Base-by-base conservation (phyloP, 1,140 invertebrate genomes). In the Ips nitidus region DNA sequence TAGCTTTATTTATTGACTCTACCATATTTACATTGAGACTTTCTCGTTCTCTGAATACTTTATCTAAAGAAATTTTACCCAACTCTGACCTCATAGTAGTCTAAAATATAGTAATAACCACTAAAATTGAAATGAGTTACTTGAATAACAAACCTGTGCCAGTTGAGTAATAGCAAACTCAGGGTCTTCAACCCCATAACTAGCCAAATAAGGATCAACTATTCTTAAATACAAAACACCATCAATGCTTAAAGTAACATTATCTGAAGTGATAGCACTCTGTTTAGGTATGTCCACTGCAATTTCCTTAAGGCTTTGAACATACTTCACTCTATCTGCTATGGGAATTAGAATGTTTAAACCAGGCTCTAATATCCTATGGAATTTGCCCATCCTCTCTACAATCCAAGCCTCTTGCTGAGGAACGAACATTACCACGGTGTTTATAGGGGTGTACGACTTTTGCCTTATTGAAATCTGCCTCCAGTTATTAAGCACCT, bases 331-430 rank as follows among this genome's bases (percentile, higher is more conserved):
- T 81, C 85, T 88, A 82, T 99, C 98, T 57, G 98, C 81, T 71
- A 99, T 81, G 3, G 98, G 98, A 70, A 98, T 85, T 6, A 99
- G 82, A 66, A 99, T 77, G 80, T 99, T 99, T 2, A 99, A 83
- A 4, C 98, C 98, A 47, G 97, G 97, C 56, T 98, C 90, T 41
- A 99, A 81, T 70, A 98, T 94, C 82, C 91, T 87, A 79, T 94
- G 86, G 83, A 96, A 99, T 83, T 94, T 96, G 59, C 98, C 98
- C 96, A 99, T 99, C 79, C 98, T 84, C 83, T 99, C 98, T 0
- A 99, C 92, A 71, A 99, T 86, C 98, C 98, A 99, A 59, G 98
- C 96, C 87, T 99, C 97, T 88, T 99, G 97, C 81, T 98, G 97
- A 4, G 98, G 98, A 57, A 99, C 98, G 87, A 99, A 99, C 87